These are phyloP conservation scores for Spatula clypeata DNA, from an alignment of 2,797 vertebrate species.

Conservation along the genomic window DNA sequence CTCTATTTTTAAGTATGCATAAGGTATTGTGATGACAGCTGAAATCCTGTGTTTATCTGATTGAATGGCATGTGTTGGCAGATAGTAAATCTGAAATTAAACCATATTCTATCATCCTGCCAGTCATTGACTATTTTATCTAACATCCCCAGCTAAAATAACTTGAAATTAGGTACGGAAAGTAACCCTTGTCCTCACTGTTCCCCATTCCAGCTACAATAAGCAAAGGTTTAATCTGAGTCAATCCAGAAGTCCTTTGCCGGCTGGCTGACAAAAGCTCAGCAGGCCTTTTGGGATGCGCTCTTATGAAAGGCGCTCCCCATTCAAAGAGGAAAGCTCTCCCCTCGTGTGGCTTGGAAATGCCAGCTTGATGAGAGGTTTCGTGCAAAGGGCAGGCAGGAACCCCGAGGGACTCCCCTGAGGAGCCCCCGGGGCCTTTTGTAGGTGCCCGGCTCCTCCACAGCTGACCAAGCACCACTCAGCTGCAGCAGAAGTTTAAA, in stretches of 20 bases:
- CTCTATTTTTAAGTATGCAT: slow-evolving; percentile 74
- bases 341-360: not conserved
- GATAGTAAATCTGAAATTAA: slow-evolving; percentile 79
- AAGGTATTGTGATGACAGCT: slow-evolving; percentile 77
- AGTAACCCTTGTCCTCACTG: slow-evolving; percentile 3
- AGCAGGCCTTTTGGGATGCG: not conserved
- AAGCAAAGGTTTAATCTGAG: not conserved
- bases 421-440: not conserved
- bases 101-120: slow-evolving; percentile 64
- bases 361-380: not conserved
- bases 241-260: not conserved
- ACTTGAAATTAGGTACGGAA: slow-evolving; percentile 18
- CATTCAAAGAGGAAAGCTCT: slow-evolving; percentile 18
- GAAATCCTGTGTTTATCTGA: slow-evolving; percentile 77
- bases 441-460: not conserved
- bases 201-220: not conserved
- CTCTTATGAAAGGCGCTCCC: not conserved
- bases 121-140: slow-evolving; percentile 67
- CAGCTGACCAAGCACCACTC: slow-evolving; percentile 33
- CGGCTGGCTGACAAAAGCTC: slow-evolving; percentile 21
- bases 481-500: slow-evolving; percentile 17
- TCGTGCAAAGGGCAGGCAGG: not conserved
- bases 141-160: slow-evolving; percentile 31
- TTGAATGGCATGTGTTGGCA: slow-evolving; percentile 79
- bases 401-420: not conserved